phyloP scores from a whole-genome alignment of 2,113 vertebrate species.

The Oenanthe melanoleuca region DNA sequence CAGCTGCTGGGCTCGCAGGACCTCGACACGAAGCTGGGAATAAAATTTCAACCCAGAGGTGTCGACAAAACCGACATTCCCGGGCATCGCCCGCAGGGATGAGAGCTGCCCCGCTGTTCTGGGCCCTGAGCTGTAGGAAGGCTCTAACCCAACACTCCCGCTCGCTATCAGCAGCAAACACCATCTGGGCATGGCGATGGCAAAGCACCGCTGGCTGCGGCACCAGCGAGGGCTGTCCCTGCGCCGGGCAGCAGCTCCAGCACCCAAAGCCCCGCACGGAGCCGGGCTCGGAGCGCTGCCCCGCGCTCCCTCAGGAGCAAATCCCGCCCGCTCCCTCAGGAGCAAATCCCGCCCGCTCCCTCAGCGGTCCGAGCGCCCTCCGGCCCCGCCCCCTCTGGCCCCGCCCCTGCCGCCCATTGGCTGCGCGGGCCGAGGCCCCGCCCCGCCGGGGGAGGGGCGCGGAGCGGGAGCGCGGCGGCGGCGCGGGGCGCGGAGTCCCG shows the following conservation, averaged over 20 bases:
- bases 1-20: background rate
- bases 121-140: background rate
- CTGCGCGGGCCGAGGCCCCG: background rate
- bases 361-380: background rate
- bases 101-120: background rate
- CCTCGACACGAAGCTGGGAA: background rate
- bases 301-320: background rate
- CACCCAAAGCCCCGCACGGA: background rate
- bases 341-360: too few species aligned
- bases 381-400: too few species aligned
- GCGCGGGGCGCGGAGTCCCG: too few species aligned
- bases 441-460: too few species aligned
- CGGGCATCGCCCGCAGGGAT: fast-evolving
- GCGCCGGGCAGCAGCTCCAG: fast-evolving
- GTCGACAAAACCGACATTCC: background rate
- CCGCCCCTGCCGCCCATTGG: background rate
- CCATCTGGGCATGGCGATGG: fast-evolving
- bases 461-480: too few species aligned
- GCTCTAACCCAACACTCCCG: fast-evolving
- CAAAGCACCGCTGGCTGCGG: fast-evolving
- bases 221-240: background rate
- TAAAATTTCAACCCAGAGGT: background rate
- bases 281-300: background rate
- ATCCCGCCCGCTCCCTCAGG: background rate
- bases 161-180: background rate